Conservation (phyloP, 2,797 vertebrate species). For the Clarias platycephalus region DNA sequence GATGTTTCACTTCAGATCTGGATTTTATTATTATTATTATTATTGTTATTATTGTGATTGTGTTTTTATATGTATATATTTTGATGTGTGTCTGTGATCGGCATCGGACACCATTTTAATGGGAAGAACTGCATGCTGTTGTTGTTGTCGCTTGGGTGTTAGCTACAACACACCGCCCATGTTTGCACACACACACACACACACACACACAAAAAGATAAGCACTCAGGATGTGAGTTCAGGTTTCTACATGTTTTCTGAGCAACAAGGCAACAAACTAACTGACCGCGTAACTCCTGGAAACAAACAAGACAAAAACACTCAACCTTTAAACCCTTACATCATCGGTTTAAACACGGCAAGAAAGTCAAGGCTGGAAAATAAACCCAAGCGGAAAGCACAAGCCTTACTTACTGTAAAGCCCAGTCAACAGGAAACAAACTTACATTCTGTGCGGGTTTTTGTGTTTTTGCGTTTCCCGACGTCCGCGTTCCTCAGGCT, state of each 20-base stretch:
- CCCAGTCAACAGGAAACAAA: constrained; percentile 63
- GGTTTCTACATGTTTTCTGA: background rate
- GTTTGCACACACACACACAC: background rate
- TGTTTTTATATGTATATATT: too few relatives aligned
- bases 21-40: background rate
- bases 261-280: constrained; percentile 31
- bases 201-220: background rate
- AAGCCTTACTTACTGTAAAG: background rate
- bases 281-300: background rate
- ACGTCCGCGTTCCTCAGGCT: constrained; percentile 84
- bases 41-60: too few relatives aligned
- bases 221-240: constrained; percentile 15
- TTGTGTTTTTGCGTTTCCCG: constrained; percentile 57
- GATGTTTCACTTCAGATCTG: background rate
- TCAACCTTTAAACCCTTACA: too few relatives aligned
- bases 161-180: background rate
- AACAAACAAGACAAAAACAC: background rate
- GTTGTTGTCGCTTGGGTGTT: background rate
- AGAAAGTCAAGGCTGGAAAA: constrained; percentile 16
- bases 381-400: background rate
- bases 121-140: too few relatives aligned
- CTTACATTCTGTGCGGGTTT: constrained; percentile 79
- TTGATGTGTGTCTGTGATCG: too few relatives aligned
- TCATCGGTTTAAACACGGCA: too few relatives aligned
- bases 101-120: constrained; percentile 36